Evolutionary conservation across 2,888 invertebrate genomes (phyloP).

Genomic region (Caradrina kadenii): DNA sequence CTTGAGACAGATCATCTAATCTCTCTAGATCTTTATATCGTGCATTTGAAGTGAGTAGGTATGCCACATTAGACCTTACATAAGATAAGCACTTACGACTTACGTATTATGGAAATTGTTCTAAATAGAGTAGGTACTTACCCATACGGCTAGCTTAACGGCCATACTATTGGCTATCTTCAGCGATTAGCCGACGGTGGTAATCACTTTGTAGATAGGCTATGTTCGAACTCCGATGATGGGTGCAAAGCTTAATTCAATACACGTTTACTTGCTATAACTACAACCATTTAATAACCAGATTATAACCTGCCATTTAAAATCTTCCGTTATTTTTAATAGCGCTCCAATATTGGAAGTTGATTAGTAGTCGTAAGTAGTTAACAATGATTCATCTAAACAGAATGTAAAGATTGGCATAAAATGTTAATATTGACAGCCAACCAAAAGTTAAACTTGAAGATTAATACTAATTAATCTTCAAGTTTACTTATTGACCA

Average conservation of each 20-base stretch:
- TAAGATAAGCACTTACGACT: neutral
- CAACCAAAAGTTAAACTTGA: no score
- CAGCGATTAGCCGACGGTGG: conserved; percentile 32
- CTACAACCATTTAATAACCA: neutral
- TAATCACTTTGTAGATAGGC: conserved; percentile 24
- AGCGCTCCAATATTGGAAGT: conserved; percentile 19
- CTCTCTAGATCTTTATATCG: conserved; percentile 21
- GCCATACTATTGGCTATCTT: conserved; percentile 23
- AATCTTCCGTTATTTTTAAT: conserved; percentile 23
- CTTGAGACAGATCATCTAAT: conserved; percentile 13
- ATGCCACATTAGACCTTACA: neutral
- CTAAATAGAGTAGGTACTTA: neutral
- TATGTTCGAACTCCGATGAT: conserved; percentile 14
- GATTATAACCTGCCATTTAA: conserved; percentile 8
- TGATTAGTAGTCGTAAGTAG: conserved; percentile 12
- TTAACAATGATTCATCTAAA: conserved; percentile 17
- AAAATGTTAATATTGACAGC: no score
- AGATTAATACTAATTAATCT: no score
- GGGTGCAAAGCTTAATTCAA: conserved; percentile 29
- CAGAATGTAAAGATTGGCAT: neutral
- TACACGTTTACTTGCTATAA: conserved; percentile 20
- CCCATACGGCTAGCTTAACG: neutral
- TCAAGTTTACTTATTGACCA: no score
- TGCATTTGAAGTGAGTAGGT: conserved; percentile 2
- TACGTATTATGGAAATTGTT: conserved; percentile 20